Evolutionary conservation across 1,140 invertebrate species (phyloP), one percentile per base, ranked within the genome.

Genomic region (Drosophila nigrodunni): DNA sequence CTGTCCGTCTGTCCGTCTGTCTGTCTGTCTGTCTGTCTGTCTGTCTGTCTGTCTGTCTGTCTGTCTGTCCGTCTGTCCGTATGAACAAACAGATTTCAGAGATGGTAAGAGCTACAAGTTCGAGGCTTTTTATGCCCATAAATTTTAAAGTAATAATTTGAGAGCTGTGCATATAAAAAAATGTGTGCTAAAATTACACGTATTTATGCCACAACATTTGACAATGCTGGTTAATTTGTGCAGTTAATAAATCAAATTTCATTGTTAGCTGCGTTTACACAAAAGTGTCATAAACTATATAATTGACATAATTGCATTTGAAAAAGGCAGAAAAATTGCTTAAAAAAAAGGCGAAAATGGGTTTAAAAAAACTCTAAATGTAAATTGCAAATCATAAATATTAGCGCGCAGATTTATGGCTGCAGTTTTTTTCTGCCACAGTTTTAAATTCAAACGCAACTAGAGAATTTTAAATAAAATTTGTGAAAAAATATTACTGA

Each of bases 241-340:
- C 62, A 82, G 77, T 88, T 77, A 74, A 80, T 83, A 87, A 86
- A 88, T 88, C 76, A 79, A 79, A 54, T 65, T 88, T 46, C 25
- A 34, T 62, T 62, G n/a, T 60, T 77, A 58, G 25, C 59, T 47
- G 21, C 43, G 18, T 58, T 10, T 9, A 43, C 13, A 35, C 57
- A 50, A 46, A 72, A 57, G 18, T 57, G 10, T 55, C 77, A 61
- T 68, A 55, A 57, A 44, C 65, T 55, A n/a, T 43, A 30, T 68
- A 82, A 82, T 82, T 76, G 82, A 65, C 59, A 52, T 81, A 77
- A 85, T 82, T 86, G 60, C 64, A 78, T 67, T 64, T 44, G 34
- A 71, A 69, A 69, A 25, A 11, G 21, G 34, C 18, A 21, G 18
- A 21, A 21, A 21, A 21, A 21, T 21, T 21, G 18, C 2, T 21